Evolutionary conservation across 2,888 invertebrate genomes (phyloP).

Genomic region (Ariolimax columbianus): DNA sequence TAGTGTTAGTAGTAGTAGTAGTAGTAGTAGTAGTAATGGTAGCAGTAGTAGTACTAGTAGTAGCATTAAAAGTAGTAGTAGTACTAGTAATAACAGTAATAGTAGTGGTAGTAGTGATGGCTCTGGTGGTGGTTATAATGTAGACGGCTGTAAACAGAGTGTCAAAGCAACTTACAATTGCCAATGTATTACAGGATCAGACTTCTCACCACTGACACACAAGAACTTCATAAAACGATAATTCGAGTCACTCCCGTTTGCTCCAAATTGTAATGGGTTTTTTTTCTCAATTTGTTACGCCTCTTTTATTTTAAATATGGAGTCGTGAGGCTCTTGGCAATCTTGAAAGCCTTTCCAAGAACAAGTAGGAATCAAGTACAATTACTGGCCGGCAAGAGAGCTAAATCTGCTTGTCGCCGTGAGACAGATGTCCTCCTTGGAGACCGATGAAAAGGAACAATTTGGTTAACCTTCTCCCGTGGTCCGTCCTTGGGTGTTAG

Average conservation of each 20-base stretch:
- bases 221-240: too few relatives aligned
- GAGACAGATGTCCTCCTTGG: slow-evolving; percentile 36
- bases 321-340: slow-evolving; percentile 12
- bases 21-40: background rate
- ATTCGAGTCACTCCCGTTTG: too few relatives aligned
- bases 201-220: too few relatives aligned
- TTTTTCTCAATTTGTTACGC: too few relatives aligned
- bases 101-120: slow-evolving; percentile 38
- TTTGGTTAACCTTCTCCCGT: slow-evolving; percentile 44
- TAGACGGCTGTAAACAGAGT: too few relatives aligned
- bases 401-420: slow-evolving; percentile 47
- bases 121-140: slow-evolving; percentile 31
- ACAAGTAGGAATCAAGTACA: slow-evolving; percentile 45
- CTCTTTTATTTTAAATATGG: background rate
- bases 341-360: background rate
- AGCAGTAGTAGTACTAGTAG: background rate
- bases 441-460: slow-evolving; percentile 51
- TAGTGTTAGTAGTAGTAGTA: too few relatives aligned
- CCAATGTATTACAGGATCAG: too few relatives aligned
- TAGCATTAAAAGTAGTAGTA: background rate
- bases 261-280: too few relatives aligned
- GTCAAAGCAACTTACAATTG: too few relatives aligned
- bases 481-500: slow-evolving; percentile 36
- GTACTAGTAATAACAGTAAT: slow-evolving; percentile 22
- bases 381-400: slow-evolving; percentile 45